Percentiles rank a stretch among this genome's conserved stretches.
These are phyloP conservation scores for Drosophila trichaetosa DNA, from an alignment of 2,888 invertebrate genomes.

Conservation along the genomic window DNA sequence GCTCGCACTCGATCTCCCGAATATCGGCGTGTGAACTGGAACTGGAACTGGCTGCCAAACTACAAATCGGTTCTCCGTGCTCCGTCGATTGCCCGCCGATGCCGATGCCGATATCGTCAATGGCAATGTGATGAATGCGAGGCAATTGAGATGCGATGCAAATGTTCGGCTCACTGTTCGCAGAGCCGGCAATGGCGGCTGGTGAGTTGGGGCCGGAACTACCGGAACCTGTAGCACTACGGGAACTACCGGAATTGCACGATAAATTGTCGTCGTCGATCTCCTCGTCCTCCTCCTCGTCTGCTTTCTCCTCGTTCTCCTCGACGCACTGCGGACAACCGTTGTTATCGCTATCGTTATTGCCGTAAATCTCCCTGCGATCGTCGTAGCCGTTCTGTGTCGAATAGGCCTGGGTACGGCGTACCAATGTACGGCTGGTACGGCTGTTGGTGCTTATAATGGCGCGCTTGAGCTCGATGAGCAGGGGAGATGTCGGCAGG, in stretches of 20 bases:
- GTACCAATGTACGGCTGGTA: constrained; percentile 18
- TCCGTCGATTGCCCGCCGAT: constrained; percentile 29
- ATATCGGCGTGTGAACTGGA: constrained; percentile 81
- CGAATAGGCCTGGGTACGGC: constrained; percentile 6
- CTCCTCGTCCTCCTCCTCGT: constrained; percentile 22
- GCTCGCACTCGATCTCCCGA: constrained; percentile 84
- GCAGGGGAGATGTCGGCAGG: constrained; percentile 66
- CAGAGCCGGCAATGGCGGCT: constrained; percentile 45
- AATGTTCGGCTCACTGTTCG: constrained; percentile 70
- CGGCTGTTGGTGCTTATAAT: constrained; percentile 65
- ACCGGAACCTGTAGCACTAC: neutral
- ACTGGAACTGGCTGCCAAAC: constrained; percentile 65
- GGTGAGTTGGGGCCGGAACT: constrained; percentile 34
- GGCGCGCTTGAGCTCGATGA: constrained; percentile 81
- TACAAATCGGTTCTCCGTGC: constrained; percentile 27
- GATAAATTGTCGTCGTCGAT: constrained; percentile 37
- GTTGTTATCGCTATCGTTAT: constrained; percentile 24
- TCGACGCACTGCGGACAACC: constrained; percentile 65
- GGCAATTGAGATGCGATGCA: constrained; percentile 51
- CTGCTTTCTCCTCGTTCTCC: constrained; percentile 40
- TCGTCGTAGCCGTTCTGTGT: constrained; percentile 11
- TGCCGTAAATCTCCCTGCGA: constrained; percentile 27
- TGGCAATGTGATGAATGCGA: constrained; percentile 70
- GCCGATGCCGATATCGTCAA: constrained; percentile 70
- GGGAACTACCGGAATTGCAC: constrained; percentile 21